Evolutionary conservation across 2,888 invertebrate genomes (phyloP), one percentile per base, ranked within the genome.

Genomic region (Rhynchonema sp.): DNA sequence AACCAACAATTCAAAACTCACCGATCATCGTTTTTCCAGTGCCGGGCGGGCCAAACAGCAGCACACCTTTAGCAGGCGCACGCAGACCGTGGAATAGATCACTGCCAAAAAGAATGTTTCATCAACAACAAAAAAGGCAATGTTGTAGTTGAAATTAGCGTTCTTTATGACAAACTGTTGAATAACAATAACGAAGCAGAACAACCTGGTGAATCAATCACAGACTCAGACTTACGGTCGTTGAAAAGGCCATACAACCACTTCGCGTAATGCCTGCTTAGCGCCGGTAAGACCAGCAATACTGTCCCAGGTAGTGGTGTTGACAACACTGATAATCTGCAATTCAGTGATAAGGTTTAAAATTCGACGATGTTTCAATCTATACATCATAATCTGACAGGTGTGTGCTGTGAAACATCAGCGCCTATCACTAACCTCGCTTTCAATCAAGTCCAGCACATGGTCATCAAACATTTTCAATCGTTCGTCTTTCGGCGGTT

Each of bases 11-110:
- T n/a, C n/a, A n/a, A n/a, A n/a, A n/a, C n/a, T 38, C 17, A 54
- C 89, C 90, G 66, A 98, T 94, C 38, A 96, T 79, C 0, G 98
- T 96, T 78, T 98, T 98, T 1, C 96, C 96, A 0, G 96, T 91
- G 46, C 91, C 96, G 0, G 96, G 94, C 0, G 94, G 94, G 0
- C 94, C 94, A 77, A 96, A 96, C 3, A 98, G 77, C 29, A 96
- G 77, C 61, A 98, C 84, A 1, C 96, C 96, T 72, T 88, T 88
- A 0, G 94, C 90, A 1, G 94, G 94, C 53, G 87, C 81, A 62
- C 96, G 79, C 23, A 96, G 77, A 0, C 96, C 96, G 0, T 85
- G 89, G 73, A 92, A 96, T 65, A 96, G 85, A 73, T 94, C 92
- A 0, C 76, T 75, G 65, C 52, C 70, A 59, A 25, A 30, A n/a